A percentile compares a stretch with the other conserved stretches of the same genome.
These are phyloP conservation scores for Baccha elongata DNA, from an alignment of 2,888 invertebrate genomes.

Conservation along the genomic window DNA sequence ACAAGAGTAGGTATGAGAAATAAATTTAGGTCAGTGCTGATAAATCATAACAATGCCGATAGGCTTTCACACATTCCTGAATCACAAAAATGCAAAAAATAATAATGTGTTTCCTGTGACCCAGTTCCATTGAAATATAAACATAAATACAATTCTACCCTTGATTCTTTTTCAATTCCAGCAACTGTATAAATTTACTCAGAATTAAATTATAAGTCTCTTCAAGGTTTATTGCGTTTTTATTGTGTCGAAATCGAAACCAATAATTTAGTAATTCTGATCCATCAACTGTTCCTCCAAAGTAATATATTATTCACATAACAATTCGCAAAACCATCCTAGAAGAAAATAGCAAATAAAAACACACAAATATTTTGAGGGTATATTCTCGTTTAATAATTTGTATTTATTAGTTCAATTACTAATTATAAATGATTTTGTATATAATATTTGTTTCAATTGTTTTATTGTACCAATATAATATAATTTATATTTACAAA, in stretches of 20 bases:
- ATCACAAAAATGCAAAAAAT: neutral
- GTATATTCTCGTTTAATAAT: constrained; percentile 44
- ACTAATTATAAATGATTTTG: constrained; percentile 72
- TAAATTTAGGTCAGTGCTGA: constrained; percentile 23
- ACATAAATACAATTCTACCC: neutral
- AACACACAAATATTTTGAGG: constrained; percentile 23
- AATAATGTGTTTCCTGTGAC: constrained; percentile 22
- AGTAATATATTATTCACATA: neutral
- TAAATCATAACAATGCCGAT: constrained; percentile 5
- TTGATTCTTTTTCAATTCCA: neutral
- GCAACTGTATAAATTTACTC: neutral
- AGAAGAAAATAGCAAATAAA: neutral
- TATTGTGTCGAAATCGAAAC: neutral
- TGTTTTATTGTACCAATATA: constrained; percentile 22
- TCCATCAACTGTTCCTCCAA: neutral
- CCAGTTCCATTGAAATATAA: constrained; percentile 40
- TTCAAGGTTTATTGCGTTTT: constrained; percentile 1
- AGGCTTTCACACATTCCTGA: neutral
- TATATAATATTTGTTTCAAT: constrained; percentile 65
- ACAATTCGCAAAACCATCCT: neutral
- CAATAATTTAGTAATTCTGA: constrained; percentile 16
- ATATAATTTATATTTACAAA: constrained; percentile 38
- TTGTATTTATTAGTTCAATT: constrained; percentile 63
- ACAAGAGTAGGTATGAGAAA: neutral
- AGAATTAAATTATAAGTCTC: neutral